Base-by-base conservation (phyloP, 2,797 vertebrate species). In the Prunella strophiata region DNA sequence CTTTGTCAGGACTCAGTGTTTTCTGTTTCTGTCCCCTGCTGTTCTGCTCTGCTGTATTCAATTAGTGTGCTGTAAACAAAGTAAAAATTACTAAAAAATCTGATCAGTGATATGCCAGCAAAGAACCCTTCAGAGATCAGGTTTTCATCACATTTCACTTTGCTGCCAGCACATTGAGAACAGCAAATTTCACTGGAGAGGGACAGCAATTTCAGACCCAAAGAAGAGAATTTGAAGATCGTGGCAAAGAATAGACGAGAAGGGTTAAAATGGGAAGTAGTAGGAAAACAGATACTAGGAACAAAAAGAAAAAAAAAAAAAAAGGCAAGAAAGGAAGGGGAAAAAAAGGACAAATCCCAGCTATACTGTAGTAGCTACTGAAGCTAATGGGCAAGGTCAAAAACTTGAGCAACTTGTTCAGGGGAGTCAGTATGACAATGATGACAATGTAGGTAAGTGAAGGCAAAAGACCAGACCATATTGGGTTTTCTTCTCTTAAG, bases 21-120 rank as follows among this genome's bases (percentile, higher is more conserved):
- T 94, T 94, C 78, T 85, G 45, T 66, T 93, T 89, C 83, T 88
- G 72, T 95, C 67, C 62, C 92, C 92, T 94, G 94, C 88, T 94
- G 96, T 89, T 97, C 89, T 80, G 91, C 88, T 96, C 96, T 85
- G 78, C 75, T 97, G 88, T 96, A 97, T 97, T 97, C 95, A 97
- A 96, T 97, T 97, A 97, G 85, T 57, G 91, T 89, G 63, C 84
- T 96, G 91, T 95, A 97, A 96, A 92, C 93, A 91, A 95, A 97
- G 77, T 71, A 94, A 96, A 95, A 96, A 96, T 89, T 95, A 93
- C 83, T 84, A 67, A 84, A 94, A 94, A 90, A 85, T 85, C 75
- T 86, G 85, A 93, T 93, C 68, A 88, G 71, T 93, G 62, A 65
- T 81, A 87, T 89, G 88, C 91, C 91, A 94, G 66, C 73, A 97